Base-by-base conservation (phyloP, 2,113 vertebrate species). In the Lagenorhynchus albirostris region DNA sequence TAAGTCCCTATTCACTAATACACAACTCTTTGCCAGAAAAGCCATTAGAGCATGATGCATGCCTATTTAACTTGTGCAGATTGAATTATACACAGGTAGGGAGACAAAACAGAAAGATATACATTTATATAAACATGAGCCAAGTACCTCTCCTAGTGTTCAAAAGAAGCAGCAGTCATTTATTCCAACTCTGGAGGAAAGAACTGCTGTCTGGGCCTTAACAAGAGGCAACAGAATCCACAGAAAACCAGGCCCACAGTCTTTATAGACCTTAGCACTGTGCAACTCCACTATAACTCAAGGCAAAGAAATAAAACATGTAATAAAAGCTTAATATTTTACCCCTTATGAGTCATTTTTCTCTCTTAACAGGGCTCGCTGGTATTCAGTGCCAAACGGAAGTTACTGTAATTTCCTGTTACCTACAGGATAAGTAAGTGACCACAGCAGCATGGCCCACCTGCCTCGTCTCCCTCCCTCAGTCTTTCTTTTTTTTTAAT, bases 91-190 rank as follows among this genome's bases (percentile, higher is more conserved):
- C 8, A 38, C 14, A 12, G 12, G 36, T 44, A 73, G 63, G 29
- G 65, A 94, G 94, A 18, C n/a, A 96, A 76, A 86, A 76, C 11
- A 84, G 53, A 84, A 93, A 36, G 9, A 77, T 2, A 41, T 26
- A 36, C 8, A 1, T 10, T 80, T 76, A 65, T 23, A 10, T 23
- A 82, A 65, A 62, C 12, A 14, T 36, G 60, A 67, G 21, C 55
- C 60, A 58, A 83, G 67, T 5, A 44, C 23, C 11, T 47, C 58
- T 38, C 23, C 47, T 38, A 6, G 36, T 31, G 31, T 44, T 74
- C 68, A 20, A 0, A 0, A 87, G 20, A 58, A 93, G 36, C 6
- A 5, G 29, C 21, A 6, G 29, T 18, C 31, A 14, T 13, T 38
- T 33, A 3, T 3, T 67, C 8, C 70, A 68, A 58, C 15, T 76